Evolutionary conservation across 1,140 invertebrate species (phyloP).

Genomic region (Aphis gossypii): DNA sequence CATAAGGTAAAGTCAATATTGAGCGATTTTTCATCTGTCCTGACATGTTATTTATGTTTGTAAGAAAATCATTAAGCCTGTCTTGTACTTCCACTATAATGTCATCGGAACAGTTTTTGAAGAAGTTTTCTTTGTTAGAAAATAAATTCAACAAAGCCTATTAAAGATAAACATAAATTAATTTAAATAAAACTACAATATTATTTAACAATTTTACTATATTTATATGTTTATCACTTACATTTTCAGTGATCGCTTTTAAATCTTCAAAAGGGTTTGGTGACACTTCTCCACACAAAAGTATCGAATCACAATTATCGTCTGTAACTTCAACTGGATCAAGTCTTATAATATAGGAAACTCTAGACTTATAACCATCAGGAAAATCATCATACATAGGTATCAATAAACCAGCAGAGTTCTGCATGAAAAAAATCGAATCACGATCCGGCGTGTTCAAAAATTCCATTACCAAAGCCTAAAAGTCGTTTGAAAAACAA

Average conservation of each 20-base stretch:
- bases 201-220: neutral
- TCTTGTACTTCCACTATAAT: conserved; percentile 43
- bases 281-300: conserved; percentile 83
- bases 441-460: neutral
- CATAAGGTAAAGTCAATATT: conserved; percentile 33
- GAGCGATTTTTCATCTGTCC: conserved; percentile 7
- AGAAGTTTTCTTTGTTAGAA: neutral
- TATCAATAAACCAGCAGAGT: neutral
- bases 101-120: conserved; percentile 9
- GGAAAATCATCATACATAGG: conserved; percentile 16
- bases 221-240: conserved; percentile 63
- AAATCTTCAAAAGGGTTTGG: conserved; percentile 81
- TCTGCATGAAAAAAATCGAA: neutral
- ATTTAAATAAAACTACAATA: neutral
- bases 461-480: conserved; percentile 7
- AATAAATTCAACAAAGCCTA: neutral
- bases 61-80: neutral
- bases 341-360: conserved; percentile 64
- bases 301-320: conserved; percentile 62
- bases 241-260: conserved; percentile 79
- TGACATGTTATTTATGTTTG: neutral
- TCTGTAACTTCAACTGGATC: conserved; percentile 63
- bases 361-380: neutral
- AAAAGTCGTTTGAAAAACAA: neutral
- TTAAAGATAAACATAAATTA: neutral